Conservation (phyloP, 2,797 vertebrate genomes). For the Tachyglossus aculeatus region DNA sequence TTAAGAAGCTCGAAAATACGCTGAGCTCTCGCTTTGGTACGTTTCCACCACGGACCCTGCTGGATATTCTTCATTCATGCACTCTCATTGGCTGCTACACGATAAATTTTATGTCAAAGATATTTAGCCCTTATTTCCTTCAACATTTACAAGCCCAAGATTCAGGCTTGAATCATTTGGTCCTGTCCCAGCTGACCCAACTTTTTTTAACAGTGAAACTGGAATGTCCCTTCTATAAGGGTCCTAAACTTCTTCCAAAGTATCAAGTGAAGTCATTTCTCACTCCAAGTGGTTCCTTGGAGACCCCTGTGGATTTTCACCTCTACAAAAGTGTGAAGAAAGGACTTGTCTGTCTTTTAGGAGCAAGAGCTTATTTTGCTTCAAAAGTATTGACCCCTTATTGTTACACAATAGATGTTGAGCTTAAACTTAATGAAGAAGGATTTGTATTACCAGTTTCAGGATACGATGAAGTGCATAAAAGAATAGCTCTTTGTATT, state of each 20-base stretch:
- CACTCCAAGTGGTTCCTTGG: conserved; percentile 68
- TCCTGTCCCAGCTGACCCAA: conserved; percentile 85
- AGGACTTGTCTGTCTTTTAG: conserved; percentile 84
- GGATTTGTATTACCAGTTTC: no score
- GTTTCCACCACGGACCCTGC: conserved; percentile 82
- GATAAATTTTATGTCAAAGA: conserved; percentile 88
- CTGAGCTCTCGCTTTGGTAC: conserved; percentile 72
- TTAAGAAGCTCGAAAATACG: conserved; percentile 83
- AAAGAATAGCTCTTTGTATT: no score
- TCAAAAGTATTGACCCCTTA: conserved; percentile 86
- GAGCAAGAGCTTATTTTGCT: conserved; percentile 83
- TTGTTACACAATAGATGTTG: conserved; percentile 91
- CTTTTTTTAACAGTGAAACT: conserved; percentile 86
- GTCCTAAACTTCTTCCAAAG: conserved; percentile 79
- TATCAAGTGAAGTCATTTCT: conserved; percentile 83
- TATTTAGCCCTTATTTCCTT: conserved; percentile 89
- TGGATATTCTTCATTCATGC: conserved; percentile 88
- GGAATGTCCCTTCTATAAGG: conserved; percentile 91
- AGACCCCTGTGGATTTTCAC: conserved; percentile 76
- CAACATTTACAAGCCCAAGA: conserved; percentile 84
- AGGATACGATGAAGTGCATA: no score
- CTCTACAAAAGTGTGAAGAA: conserved; percentile 81
- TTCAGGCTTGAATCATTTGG: conserved; percentile 68
- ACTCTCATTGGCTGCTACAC: conserved; percentile 85
- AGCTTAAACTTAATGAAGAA: no score